A percentile compares a stretch with the other conserved stretches of the same genome.
Conservation (phyloP, 2,888 invertebrate genomes). For the Perizoma flavofasciatum region DNA sequence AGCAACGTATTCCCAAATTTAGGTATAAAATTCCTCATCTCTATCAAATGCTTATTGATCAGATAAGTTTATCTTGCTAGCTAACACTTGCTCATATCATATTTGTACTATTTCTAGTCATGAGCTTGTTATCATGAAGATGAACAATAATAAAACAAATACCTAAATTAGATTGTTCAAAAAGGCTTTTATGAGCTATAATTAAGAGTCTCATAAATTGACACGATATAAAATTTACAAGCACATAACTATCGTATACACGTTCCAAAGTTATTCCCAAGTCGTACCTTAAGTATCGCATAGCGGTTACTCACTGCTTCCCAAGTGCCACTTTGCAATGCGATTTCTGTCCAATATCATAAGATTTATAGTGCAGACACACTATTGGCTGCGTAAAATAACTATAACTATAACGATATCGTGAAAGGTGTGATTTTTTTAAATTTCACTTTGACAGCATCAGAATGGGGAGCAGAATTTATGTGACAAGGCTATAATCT, state of each 20-base stretch:
- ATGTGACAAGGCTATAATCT: conserved; percentile 22
- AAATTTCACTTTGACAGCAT: conserved; percentile 34
- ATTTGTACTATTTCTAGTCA: no score
- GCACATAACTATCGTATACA: conserved; percentile 26
- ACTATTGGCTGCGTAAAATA: conserved; percentile 38
- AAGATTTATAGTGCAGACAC: conserved; percentile 40
- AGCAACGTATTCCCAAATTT: no score
- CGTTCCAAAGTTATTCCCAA: conserved; percentile 28
- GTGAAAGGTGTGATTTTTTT: conserved; percentile 28
- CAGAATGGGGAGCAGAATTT: conserved; percentile 25
- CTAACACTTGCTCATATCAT: no score
- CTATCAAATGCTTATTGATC: no score
- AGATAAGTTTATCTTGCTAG: no score
- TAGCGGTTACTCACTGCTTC: conserved; percentile 38
- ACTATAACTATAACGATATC: conserved; percentile 36
- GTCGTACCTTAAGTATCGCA: conserved; percentile 37
- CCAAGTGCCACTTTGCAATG: conserved; percentile 41
- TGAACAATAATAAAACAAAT: no score
- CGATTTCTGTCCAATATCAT: conserved; percentile 44
- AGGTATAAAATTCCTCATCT: no score
- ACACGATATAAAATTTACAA: conserved; percentile 14
- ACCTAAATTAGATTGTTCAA: no score
- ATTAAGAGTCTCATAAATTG: conserved; percentile 9
- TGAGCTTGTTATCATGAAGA: no score
- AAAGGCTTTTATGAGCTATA: no score